A percentile compares a stretch with the other conserved stretches of the same genome.
Conservation (phyloP, 2,113 vertebrate genomes). For the Corapipo altera region DNA sequence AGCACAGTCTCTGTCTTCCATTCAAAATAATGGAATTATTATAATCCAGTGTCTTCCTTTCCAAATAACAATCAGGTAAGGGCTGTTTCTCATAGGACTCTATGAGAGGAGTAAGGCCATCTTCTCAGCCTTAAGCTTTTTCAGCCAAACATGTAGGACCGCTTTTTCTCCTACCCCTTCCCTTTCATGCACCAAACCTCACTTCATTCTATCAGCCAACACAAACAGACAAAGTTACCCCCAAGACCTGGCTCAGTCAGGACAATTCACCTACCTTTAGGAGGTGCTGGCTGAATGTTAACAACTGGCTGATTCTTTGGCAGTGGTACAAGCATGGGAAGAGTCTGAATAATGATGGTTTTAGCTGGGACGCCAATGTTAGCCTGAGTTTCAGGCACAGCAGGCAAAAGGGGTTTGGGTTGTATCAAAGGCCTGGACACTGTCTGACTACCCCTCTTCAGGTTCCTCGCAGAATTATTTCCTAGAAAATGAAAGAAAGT, state of each 20-base stretch:
- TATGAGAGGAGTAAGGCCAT: background rate
- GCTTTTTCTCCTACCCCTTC: background rate
- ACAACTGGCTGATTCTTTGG: conserved; percentile 81
- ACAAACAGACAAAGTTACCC: background rate
- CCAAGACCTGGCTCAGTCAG: background rate
- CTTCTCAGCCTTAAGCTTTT: background rate
- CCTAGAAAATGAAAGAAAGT: conserved; percentile 64
- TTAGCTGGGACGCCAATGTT: conserved; percentile 80
- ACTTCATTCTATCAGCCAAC: background rate
- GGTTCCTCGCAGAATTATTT: conserved; percentile 61
- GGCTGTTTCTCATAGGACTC: background rate
- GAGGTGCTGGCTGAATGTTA: conserved; percentile 83
- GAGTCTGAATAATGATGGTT: conserved; percentile 90
- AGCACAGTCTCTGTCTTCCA: background rate
- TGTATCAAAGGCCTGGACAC: conserved; percentile 86
- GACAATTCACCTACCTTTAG: conserved; percentile 76
- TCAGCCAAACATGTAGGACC: background rate
- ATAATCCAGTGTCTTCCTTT: background rate
- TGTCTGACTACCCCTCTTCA: conserved; percentile 79
- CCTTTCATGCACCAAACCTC: background rate
- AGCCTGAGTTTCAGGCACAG: conserved; percentile 78
- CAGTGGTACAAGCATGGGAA: conserved; percentile 82
- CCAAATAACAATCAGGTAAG: background rate
- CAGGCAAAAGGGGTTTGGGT: conserved; percentile 84
- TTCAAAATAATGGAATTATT: background rate